phyloP scores from a whole-genome alignment of 2,797 vertebrate species.

The Pipistrellus pipistrellus region DNA sequence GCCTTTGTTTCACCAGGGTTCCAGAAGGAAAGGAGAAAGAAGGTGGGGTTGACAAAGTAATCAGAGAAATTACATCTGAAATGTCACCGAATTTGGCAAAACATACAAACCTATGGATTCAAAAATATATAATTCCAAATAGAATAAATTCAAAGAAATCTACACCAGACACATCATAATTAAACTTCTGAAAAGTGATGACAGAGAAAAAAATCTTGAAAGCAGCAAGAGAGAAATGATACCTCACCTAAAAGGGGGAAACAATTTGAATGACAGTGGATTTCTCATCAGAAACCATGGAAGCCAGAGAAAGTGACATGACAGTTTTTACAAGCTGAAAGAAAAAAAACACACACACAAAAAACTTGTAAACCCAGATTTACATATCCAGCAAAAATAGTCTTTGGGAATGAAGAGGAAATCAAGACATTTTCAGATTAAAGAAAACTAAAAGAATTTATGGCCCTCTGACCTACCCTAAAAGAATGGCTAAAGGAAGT shows the following conservation, averaged over 20 bases:
- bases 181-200: background rate
- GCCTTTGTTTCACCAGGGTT: background rate
- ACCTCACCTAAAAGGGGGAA: background rate
- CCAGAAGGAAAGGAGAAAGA: background rate
- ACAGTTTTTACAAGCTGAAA: background rate
- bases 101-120: background rate
- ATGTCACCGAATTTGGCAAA: conserved; percentile 28
- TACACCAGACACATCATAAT: background rate
- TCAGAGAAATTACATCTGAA: background rate
- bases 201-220: background rate
- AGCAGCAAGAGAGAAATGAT: background rate
- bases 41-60: background rate
- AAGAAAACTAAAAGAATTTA: background rate
- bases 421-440: conserved; percentile 19
- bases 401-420: background rate
- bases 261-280: background rate
- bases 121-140: background rate
- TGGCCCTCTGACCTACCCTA: background rate
- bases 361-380: background rate
- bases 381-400: background rate
- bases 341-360: no score
- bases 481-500: background rate
- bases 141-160: conserved; percentile 8
- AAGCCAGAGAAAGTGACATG: background rate
- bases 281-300: background rate